A percentile compares a stretch with the other conserved stretches of the same genome.
phyloP scores from a whole-genome alignment of 2,888 invertebrate species.

The Halictus quadricinctus region DNA sequence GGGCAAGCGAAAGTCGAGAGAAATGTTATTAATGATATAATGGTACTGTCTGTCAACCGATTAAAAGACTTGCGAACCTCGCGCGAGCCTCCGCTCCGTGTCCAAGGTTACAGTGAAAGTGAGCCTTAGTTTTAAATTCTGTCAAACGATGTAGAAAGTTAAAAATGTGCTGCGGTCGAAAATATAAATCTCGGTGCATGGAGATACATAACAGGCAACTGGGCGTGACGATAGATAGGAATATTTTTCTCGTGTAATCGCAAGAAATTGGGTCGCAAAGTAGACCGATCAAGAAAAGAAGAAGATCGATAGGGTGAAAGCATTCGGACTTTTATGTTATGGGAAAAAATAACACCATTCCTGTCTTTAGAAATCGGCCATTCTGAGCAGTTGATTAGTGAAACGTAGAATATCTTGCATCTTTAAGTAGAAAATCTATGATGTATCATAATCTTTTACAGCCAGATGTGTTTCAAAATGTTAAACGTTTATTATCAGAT shows the following conservation, averaged over 20 bases:
- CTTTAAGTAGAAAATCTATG: background rate
- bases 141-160: slow-evolving; percentile 37
- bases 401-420: background rate
- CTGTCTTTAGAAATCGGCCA: background rate
- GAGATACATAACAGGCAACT: background rate
- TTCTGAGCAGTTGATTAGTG: background rate
- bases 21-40: slow-evolving; percentile 44
- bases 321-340: background rate
- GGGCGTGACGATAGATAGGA: background rate
- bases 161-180: background rate
- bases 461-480: background rate
- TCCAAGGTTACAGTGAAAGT: slow-evolving; percentile 33
- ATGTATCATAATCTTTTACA: background rate
- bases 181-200: background rate
- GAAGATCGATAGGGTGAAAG: slow-evolving; percentile 1
- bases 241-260: slow-evolving; percentile 2
- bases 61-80: slow-evolving; percentile 18
- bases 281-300: background rate
- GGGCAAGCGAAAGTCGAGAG: slow-evolving; percentile 44
- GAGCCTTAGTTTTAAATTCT: slow-evolving; percentile 3
- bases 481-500: background rate
- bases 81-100: background rate
- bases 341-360: background rate
- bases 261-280: slow-evolving; percentile 11
- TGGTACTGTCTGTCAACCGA: slow-evolving; percentile 19